Evolutionary conservation across 2,888 invertebrate species (phyloP), one percentile per base, ranked within the genome.

Genomic region (Torymus texanus): DNA sequence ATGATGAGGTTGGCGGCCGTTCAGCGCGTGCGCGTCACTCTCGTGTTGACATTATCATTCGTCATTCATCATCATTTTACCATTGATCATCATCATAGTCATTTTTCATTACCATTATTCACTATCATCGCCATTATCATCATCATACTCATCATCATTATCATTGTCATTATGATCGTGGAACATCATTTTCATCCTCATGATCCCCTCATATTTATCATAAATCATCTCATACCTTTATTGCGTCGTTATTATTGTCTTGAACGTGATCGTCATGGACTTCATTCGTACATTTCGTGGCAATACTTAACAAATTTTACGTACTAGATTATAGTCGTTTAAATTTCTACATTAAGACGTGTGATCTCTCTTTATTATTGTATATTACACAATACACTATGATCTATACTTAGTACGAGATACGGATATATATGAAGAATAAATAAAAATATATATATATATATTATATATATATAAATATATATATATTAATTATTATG

Each of bases 341-440:
- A 88, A 89, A 89, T 90, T 89, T 90, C 88, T 89, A 88, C 86
- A 88, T 88, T 90, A 90, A 89, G 88, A 89, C 89, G 90, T 90
- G 90, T 90, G 90, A 90, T 90, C 90, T 90, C 90, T 90, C 89
- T 89, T 41, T 88, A 89, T 89, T 89, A 89, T 86, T 90, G 89
- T 90, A 89, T 85, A 88, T 87, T 85, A 86, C 82, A 86, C 85
- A 85, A 87, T 77, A 79, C 76, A 79, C 79, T 78, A 78, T 85
- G 86, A 88, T 87, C 86, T 88, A 86, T 85, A 88, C 85, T 84
- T 87, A 88, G 87, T 85, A 87, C 85, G 87, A 87, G 86, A 87
- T 85, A 82, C 82, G 81, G 78, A 83, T 81, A 79, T 82, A 85
- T 84, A 87, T 84, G 83, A 84, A 84, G 82, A 84, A 78, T 78